phyloP scores from a whole-genome alignment of 2,113 vertebrate species.

The Amphiprion percula region DNA sequence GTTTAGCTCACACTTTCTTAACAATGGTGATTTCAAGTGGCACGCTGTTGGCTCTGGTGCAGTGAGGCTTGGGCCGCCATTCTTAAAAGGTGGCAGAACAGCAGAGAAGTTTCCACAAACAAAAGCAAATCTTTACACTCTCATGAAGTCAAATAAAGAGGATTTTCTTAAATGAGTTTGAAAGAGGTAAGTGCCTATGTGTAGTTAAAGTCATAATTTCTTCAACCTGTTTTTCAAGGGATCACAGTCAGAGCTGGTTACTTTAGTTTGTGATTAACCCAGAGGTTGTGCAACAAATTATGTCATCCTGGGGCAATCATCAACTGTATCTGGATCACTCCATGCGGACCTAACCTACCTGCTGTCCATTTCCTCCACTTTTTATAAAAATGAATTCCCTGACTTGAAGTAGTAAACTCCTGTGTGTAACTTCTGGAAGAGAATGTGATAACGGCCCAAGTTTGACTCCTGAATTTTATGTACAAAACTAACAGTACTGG shows the following conservation, averaged over 20 bases:
- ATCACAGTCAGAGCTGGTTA: constrained; percentile 37
- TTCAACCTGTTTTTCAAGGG: constrained; percentile 22
- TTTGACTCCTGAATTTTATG: constrained; percentile 20
- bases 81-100: constrained; percentile 20
- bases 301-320: constrained; percentile 71
- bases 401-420: neutral
- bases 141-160: neutral
- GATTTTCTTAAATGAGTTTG: constrained; percentile 3
- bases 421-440: neutral
- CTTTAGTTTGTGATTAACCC: constrained; percentile 79
- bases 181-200: neutral
- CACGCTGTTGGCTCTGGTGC: constrained; percentile 16
- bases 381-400: neutral
- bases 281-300: constrained; percentile 69
- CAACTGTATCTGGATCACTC: constrained; percentile 42
- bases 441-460: constrained; percentile 19
- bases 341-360: constrained; percentile 22
- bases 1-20: constrained; percentile 56
- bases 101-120: constrained; percentile 16
- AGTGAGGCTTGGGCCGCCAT: neutral
- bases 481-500: constrained; percentile 6
- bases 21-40: constrained; percentile 54
- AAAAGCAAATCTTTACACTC: neutral
- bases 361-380: constrained; percentile 4
- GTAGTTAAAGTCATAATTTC: constrained; percentile 20